Evolutionary conservation across 1,140 invertebrate genomes (phyloP).

Genomic region (Trachymyrmex septentrionalis): DNA sequence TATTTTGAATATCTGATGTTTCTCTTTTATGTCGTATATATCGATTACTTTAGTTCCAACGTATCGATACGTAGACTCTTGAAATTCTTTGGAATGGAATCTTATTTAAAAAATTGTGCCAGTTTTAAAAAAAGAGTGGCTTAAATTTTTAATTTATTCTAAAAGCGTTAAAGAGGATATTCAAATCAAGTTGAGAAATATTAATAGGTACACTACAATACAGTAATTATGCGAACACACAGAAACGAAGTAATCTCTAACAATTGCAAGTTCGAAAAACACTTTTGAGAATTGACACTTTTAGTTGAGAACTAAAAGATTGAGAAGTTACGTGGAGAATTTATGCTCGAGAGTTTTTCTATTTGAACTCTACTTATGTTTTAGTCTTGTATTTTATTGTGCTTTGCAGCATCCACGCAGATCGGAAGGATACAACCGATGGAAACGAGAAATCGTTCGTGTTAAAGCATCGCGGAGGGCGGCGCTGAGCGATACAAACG

Average conservation of each 20-base stretch:
- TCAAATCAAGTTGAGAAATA: background rate
- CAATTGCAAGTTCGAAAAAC: background rate
- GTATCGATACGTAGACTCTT: too few relatives aligned
- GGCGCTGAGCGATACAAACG: slow-evolving; percentile 72
- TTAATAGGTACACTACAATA: background rate
- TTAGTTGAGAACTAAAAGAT: background rate
- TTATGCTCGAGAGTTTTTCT: slow-evolving; percentile 6
- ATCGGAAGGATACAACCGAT: slow-evolving; percentile 19
- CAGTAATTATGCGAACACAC: background rate
- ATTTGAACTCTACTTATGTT: background rate
- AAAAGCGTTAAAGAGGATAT: too few relatives aligned
- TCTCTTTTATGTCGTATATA: background rate
- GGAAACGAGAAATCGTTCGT: slow-evolving; percentile 73
- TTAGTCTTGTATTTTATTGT: slow-evolving; percentile 25
- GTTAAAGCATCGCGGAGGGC: slow-evolving; percentile 67
- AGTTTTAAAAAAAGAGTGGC: too few relatives aligned
- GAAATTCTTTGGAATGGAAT: too few relatives aligned
- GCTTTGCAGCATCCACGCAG: slow-evolving; percentile 1
- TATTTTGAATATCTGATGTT: background rate
- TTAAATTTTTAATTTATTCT: too few relatives aligned
- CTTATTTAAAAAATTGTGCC: too few relatives aligned
- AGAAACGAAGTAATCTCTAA: background rate
- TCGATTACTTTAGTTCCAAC: background rate
- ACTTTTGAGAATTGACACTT: background rate
- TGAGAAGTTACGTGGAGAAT: background rate